A percentile compares a stretch with the other conserved stretches of the same genome.
Evolutionary conservation across 2,113 vertebrate species (phyloP).

Genomic region (Mus pahari): DNA sequence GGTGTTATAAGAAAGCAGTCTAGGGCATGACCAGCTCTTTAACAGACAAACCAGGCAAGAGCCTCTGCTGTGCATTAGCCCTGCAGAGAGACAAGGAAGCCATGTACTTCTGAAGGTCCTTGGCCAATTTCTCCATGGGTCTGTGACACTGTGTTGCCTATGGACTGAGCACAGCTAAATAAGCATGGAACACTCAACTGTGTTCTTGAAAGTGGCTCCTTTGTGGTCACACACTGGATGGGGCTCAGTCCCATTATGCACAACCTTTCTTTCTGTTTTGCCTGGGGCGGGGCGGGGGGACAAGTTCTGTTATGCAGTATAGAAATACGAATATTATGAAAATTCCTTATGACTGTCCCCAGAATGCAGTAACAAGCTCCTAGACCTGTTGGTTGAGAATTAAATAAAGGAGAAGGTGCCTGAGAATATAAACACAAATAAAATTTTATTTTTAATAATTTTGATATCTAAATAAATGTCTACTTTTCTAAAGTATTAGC

Average conservation of each 20-base stretch:
- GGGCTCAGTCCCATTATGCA: background rate
- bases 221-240: background rate
- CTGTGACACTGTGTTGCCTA: background rate
- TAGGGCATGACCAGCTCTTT: background rate
- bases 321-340: constrained; percentile 38
- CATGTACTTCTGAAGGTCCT: background rate
- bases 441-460: constrained; percentile 41
- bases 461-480: constrained; percentile 42
- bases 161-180: background rate
- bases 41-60: background rate
- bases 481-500: constrained; percentile 6
- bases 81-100: background rate
- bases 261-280: background rate
- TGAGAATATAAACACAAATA: constrained; percentile 3
- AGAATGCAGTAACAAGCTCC: background rate
- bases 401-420: constrained; percentile 28
- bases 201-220: background rate
- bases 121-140: background rate
- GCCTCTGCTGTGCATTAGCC: background rate
- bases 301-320: background rate
- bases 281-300: too few relatives aligned
- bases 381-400: background rate
- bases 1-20: background rate
- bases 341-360: background rate
- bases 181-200: background rate